A percentile compares a stretch with the other conserved stretches of the same genome.
These are phyloP conservation scores for Rhaphigaster nebulosa DNA, from an alignment of 2,888 invertebrate species.

Conservation along the genomic window DNA sequence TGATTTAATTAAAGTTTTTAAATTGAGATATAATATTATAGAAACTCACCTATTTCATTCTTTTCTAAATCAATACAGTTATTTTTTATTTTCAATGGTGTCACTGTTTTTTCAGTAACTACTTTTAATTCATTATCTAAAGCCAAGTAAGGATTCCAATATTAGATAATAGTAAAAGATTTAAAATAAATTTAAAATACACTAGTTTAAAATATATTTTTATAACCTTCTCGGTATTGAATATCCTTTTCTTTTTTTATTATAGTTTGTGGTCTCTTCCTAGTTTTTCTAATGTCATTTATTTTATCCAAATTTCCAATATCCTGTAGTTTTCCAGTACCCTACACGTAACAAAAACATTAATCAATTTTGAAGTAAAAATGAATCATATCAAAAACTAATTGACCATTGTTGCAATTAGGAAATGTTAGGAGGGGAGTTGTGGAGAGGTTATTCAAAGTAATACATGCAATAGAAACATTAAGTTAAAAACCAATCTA, in stretches of 20 bases:
- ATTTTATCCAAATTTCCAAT: not conserved
- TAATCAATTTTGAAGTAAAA: not conserved
- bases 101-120: not conserved
- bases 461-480: no score
- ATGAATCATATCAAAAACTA: not conserved
- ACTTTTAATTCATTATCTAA: not conserved
- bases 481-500: no score
- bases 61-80: not conserved
- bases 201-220: not conserved
- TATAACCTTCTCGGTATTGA: not conserved
- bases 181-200: not conserved
- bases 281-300: not conserved
- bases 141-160: not conserved
- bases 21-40: not conserved
- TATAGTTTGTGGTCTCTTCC: not conserved
- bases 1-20: no score
- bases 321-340: not conserved
- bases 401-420: no score
- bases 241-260: conserved; percentile 9
- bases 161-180: not conserved
- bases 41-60: not conserved
- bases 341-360: not conserved
- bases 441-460: no score
- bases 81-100: not conserved
- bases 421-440: no score